These are phyloP conservation scores for Trissoscelio sp. DNA, from an alignment of 2,888 invertebrate species.

Conservation along the genomic window DNA sequence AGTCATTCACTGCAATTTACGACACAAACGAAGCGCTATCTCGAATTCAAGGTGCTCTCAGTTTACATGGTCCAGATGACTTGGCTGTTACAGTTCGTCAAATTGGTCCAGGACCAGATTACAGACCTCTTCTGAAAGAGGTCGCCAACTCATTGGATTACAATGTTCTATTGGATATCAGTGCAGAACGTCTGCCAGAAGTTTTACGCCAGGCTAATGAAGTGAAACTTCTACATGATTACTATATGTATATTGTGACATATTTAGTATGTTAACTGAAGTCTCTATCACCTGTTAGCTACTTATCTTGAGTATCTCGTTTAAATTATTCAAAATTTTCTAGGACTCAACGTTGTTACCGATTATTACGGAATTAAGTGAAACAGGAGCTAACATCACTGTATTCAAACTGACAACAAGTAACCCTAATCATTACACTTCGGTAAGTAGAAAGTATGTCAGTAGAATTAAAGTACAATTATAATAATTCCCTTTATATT, in stretches of 20 bases:
- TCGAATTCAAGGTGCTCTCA: constrained; percentile 86
- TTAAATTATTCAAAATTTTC: no score
- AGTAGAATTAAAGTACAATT: no score
- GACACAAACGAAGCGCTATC: constrained; percentile 90
- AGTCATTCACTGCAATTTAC: constrained; percentile 90
- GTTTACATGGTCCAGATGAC: constrained; percentile 81
- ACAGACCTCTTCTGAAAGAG: constrained; percentile 89
- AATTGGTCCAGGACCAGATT: constrained; percentile 83
- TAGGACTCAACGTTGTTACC: constrained; percentile 76
- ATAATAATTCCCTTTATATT: no score
- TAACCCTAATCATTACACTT: constrained; percentile 67
- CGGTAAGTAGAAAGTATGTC: no score
- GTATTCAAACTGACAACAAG: constrained; percentile 75
- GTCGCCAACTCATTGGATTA: constrained; percentile 88
- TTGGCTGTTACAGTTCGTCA: constrained; percentile 82
- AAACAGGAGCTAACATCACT: constrained; percentile 77
- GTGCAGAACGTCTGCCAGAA: constrained; percentile 86
- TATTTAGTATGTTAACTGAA: constrained; percentile 87
- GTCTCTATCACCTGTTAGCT: no score
- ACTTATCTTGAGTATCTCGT: no score
- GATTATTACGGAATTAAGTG: constrained; percentile 72
- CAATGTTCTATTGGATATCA: constrained; percentile 91
- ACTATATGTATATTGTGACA: constrained; percentile 88
- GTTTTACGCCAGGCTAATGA: constrained; percentile 91
- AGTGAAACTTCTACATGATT: constrained; percentile 92